Evolutionary conservation across 2,888 invertebrate genomes (phyloP).

Genomic region (Xestobium rufovillosum): DNA sequence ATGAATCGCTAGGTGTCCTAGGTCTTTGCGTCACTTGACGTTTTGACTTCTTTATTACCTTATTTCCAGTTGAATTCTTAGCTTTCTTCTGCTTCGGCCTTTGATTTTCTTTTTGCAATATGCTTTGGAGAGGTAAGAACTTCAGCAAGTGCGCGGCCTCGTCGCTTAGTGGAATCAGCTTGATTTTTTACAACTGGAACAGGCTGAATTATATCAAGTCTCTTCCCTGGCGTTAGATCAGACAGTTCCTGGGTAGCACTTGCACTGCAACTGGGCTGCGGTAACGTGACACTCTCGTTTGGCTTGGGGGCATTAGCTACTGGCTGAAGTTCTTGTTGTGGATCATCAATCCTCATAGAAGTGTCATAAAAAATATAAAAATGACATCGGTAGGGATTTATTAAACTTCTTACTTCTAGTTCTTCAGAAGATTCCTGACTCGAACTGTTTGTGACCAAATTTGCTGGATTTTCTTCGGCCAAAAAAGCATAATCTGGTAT

Average conservation of each 20-base stretch:
- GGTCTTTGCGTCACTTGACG: constrained; percentile 1
- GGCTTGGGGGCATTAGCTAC: background rate
- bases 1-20: constrained; percentile 2
- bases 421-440: constrained; percentile 1
- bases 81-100: constrained; percentile 1
- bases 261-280: constrained; percentile 4
- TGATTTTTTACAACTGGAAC: constrained; percentile 2
- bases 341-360: constrained; percentile 2
- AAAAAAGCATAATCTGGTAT: no score
- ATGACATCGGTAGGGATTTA: constrained; percentile 3
- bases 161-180: constrained; percentile 3
- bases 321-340: constrained; percentile 2
- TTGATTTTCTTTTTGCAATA: constrained; percentile 1
- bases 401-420: background rate
- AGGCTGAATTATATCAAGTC: constrained; percentile 2
- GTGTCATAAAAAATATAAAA: constrained; percentile 2
- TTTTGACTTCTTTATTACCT: constrained; percentile 2
- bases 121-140: background rate
- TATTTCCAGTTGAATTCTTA: constrained; percentile 2
- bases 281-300: background rate
- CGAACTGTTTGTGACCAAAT: background rate
- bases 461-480: constrained; percentile 4
- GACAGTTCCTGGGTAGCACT: background rate
- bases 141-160: constrained; percentile 1
- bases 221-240: constrained; percentile 3